Evolutionary conservation across 2,797 vertebrate genomes (phyloP), one percentile per base, ranked within the genome.

Genomic region (Pempheris klunzingeri): DNA sequence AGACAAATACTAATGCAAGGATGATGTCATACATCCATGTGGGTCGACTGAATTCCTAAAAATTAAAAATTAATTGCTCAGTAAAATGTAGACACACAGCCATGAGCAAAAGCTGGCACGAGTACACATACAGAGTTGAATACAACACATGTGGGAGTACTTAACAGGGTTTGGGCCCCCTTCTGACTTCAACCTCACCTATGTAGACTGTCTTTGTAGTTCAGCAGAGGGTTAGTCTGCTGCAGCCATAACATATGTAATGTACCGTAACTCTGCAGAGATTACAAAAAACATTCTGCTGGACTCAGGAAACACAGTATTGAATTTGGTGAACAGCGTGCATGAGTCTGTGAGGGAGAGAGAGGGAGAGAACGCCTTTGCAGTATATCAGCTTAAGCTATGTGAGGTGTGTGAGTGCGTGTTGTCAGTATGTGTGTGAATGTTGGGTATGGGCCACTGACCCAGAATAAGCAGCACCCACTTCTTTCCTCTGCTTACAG

Each of bases 211-310:
- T 68, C 82, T 90, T 68, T 86, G 74, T 78, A 82, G 88, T 87
- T 88, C 76, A 87, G 74, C 70, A 15, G 71, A 69, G 74, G 84
- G 81, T 85, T 76, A 81, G 81, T 57, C 74, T 54, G 61, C 70
- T 5, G 65, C 81, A 91, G 90, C 81, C 86, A 87, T 84, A 92
- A 91, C 87, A 88, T 73, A 68, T 83, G 88, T 61, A 88, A 88
- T 87, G 85, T 88, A 77, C 43, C 75, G 54, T 69, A 79, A 73
- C 78, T 63, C 59, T 63, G 68, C 20, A 60, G 80, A 87, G 80
- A 90, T 82, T 74, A 82, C 74, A 77, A 84, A 77, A 84, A 80
- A 79, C 81, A 67, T 60, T 84, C 65, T 64, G 41, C 64, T 34
- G 26, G 36, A 77, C 50, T 80, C 57, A 64, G 71, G 77, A 81